Evolutionary conservation across 2,888 invertebrate species (phyloP), one percentile per base, ranked within the genome.

Genomic region (Gibbula magus): DNA sequence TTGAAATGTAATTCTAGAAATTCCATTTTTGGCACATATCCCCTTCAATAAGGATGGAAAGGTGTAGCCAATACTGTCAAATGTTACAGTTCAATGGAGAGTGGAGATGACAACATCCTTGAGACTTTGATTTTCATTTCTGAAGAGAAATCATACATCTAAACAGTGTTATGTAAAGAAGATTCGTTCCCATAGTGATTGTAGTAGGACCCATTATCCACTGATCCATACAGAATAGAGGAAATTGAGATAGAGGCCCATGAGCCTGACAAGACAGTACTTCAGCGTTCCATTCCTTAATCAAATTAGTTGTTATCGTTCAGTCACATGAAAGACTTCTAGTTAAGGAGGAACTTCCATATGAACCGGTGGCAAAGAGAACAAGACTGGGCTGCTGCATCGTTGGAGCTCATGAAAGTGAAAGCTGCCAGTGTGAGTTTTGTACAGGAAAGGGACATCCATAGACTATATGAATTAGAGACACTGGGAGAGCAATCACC

Each of bases 351-450:
- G 76, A 77, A 2, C 25, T 32, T 5, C 76, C 52, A 13, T 80
- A 74, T 51, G 78, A 80, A 54, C 80, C 80, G 2, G 54, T 77
- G 0, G 80, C 35, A 4, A 80, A 77, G 56, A 29, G 54, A 2
- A 80, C 80, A 16, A 70, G 25, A 13, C 53, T 80, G 54, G 80
- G 80, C 18, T 80, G 80, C 78, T 54, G 61, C 56, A 61, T 74
- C 13, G 78, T 80, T n/a, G 80, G 77, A 25, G 20, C 77, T 29
- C 74, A 80, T 45, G 29, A 77, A 8, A 76, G 20, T 18, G 10
- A 45, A 13, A 13, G 45, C 13, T 10, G 5, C 10, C 45, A 10
- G 10, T 10, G 66, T 80, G 16, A 66, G 18, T 5, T 77, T 80
- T 73, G 56, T 80, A 32, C 32, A 80, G 51, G 22, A 70, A n/a